These are phyloP conservation scores for Mobula birostris DNA, from an alignment of 2,113 vertebrate genomes.

Conservation along the genomic window DNA sequence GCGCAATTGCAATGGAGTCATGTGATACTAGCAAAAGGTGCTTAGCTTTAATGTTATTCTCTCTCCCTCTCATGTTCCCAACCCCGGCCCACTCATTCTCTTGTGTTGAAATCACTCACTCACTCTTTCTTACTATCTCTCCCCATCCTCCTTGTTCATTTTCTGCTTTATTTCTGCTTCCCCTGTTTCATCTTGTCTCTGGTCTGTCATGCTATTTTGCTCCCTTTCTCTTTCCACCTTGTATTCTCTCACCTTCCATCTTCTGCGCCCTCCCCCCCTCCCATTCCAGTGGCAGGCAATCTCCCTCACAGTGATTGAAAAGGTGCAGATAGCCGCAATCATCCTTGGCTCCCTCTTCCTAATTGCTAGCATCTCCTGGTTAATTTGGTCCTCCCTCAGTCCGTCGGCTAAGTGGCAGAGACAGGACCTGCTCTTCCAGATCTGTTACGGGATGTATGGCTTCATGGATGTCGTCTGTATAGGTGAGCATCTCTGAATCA, in stretches of 20 bases:
- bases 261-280: slow-evolving; percentile 38
- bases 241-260: slow-evolving; percentile 39
- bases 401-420: slow-evolving; percentile 92
- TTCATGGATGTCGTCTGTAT: slow-evolving; percentile 96
- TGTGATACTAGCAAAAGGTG: slow-evolving; percentile 33
- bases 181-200: slow-evolving; percentile 40
- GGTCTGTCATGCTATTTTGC: slow-evolving; percentile 49
- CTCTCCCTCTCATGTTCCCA: slow-evolving; percentile 32
- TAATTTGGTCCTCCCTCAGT: slow-evolving; percentile 90
- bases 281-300: slow-evolving; percentile 82
- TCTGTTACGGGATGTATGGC: slow-evolving; percentile 94
- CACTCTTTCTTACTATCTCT: slow-evolving; percentile 20
- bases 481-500: slow-evolving; percentile 57
- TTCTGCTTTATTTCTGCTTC: slow-evolving; percentile 19
- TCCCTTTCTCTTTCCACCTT: slow-evolving; percentile 45
- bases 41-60: slow-evolving; percentile 34
- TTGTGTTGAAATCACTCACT: background rate
- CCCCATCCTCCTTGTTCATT: background rate
- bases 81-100: slow-evolving; percentile 31
- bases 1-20: slow-evolving; percentile 26
- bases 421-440: slow-evolving; percentile 90
- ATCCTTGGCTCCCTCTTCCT: slow-evolving; percentile 88
- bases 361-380: slow-evolving; percentile 91
- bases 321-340: slow-evolving; percentile 89
- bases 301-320: slow-evolving; percentile 88